Evolutionary conservation across 2,113 vertebrate species (phyloP), one percentile per base, ranked within the genome.

Genomic region (Pterocles burchelli): DNA sequence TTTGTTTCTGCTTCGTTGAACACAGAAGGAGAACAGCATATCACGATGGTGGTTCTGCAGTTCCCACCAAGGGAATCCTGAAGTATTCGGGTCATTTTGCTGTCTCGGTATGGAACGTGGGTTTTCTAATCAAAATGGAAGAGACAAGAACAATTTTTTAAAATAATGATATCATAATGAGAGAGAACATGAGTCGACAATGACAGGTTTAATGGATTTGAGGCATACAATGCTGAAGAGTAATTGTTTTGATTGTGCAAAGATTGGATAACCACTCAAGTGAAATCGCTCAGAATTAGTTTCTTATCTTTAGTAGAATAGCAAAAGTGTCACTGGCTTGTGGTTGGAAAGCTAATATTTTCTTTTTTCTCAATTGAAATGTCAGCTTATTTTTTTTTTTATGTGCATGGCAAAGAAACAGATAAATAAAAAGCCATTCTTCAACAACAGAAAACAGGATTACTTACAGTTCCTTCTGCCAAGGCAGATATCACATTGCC

Each of bases 401-500:
- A 68, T 5, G 12, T 11, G 33, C 28, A 11, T 8, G 71, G 38
- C 71, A 79, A 65, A 89, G 63, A 58, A 55, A 36, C 28, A 41
- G 28, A 78, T 2, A 66, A 55, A 75, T 34, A 10, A 55, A 21
- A 74, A 78, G 29, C 74, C 90, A 91, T 54, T 75, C 46, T 66
- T 59, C 88, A 68, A 66, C 70, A 92, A 68, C 85, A 31, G 8
- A 82, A 24, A 49, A 36, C 76, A 91, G 90, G 84, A 93, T 96
- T 81, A 98, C 98, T 98, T 95, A 99, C 97, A 85, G 98, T 99
- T 97, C 99, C 99, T 97, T 99, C 99, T 63, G 99, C 99, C 97
- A 99, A 96, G 59, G 99, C 99, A 5, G 99, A 98, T 93, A 99
- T 99, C 96, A 99, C 99, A 6, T 99, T 99, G 89, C 99, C 99